Conservation (phyloP, 2,797 vertebrate species). For the Hirundo rustica region DNA sequence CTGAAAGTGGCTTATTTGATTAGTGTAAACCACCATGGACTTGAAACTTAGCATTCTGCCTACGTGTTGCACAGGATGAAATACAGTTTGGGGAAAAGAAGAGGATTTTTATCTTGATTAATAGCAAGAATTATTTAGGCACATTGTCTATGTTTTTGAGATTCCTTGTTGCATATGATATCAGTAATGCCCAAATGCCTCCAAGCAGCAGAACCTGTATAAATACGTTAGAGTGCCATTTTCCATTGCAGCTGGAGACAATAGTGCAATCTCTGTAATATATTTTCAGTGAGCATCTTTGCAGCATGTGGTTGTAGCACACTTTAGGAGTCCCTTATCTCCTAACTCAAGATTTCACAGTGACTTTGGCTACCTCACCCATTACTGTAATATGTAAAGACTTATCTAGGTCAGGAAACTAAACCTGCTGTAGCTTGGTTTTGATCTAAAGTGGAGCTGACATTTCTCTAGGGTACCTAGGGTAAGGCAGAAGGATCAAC, state of each 20-base stretch:
- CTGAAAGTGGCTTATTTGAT: constrained; percentile 15
- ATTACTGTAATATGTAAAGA: constrained; percentile 16
- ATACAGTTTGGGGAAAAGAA: background rate
- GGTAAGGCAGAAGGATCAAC: constrained; percentile 56
- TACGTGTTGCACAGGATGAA: background rate
- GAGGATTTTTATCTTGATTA: background rate
- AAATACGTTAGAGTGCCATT: background rate
- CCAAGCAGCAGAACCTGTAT: background rate
- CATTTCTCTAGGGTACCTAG: constrained; percentile 56
- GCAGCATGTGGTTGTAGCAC: background rate
- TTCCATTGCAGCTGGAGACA: background rate
- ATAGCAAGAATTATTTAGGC: background rate
- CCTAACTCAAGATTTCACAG: background rate
- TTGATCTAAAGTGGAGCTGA: constrained; percentile 55
- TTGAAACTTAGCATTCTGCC: background rate
- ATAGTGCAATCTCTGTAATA: background rate
- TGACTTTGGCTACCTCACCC: constrained; percentile 26
- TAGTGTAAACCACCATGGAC: background rate
- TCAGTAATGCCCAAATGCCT: background rate
- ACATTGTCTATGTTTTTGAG: rapidly evolving
- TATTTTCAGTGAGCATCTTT: background rate
- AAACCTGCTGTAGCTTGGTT: constrained; percentile 32
- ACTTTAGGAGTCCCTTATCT: background rate
- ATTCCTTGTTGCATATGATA: background rate
- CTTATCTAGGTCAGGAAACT: constrained; percentile 64